phyloP scores from a whole-genome alignment of 2,113 vertebrate species.

The Plectropomus leopardus region DNA sequence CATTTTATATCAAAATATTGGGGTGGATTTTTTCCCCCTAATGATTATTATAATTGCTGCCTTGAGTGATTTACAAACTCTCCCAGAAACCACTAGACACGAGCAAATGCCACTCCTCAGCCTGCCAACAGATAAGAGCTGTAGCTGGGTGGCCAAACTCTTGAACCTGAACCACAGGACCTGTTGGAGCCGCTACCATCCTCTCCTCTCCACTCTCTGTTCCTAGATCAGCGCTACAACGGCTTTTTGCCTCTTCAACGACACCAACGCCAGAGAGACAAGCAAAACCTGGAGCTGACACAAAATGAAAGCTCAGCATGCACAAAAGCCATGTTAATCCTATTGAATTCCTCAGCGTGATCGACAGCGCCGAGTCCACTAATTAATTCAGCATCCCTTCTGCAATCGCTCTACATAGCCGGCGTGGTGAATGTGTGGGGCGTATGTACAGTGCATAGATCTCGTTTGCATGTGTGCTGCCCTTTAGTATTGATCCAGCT shows the following conservation, averaged over 20 bases:
- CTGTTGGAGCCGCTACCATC: conserved; percentile 14
- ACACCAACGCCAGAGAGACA: conserved; percentile 46
- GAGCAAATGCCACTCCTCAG: conserved; percentile 5
- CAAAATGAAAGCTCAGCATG: conserved; percentile 71
- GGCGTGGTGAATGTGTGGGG: conserved; percentile 18
- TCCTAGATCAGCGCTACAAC: conserved; percentile 11
- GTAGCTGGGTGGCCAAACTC: conserved; percentile 20
- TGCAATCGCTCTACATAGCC: conserved; percentile 21
- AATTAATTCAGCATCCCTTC: conserved; percentile 59
- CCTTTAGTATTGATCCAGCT: conserved; percentile 33
- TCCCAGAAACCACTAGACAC: conserved; percentile 14
- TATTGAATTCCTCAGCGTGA: conserved; percentile 66
- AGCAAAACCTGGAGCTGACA: conserved; percentile 71
- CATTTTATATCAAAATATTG: too few relatives aligned
- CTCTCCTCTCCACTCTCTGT: conserved; percentile 14
- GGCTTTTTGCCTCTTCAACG: conserved; percentile 1
- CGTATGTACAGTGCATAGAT: conserved; percentile 17
- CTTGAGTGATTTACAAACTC: conserved; percentile 1
- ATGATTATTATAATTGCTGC: too few relatives aligned
- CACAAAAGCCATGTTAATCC: conserved; percentile 75
- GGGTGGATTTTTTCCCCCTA: too few relatives aligned
- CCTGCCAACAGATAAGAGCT: conserved; percentile 36
- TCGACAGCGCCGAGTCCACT: conserved; percentile 56
- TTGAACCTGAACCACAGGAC: conserved; percentile 39
- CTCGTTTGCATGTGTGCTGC: conserved; percentile 16